phyloP scores from a whole-genome alignment of 2,888 invertebrate species.

The Heliconius sara region DNA sequence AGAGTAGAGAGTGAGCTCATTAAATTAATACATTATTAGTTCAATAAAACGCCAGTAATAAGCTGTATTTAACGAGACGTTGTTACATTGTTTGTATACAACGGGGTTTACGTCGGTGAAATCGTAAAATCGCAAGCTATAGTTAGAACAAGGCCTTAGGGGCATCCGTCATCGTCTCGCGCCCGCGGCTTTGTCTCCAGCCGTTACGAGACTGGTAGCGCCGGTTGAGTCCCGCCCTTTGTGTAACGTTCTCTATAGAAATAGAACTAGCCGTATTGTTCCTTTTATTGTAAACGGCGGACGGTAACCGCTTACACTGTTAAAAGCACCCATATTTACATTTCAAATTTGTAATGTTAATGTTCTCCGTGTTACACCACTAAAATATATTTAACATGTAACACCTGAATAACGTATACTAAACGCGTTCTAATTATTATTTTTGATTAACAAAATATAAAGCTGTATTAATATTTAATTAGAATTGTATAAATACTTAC shows the following conservation, averaged over 20 bases:
- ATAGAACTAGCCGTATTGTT: slow-evolving; percentile 33
- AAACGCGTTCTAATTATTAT: slow-evolving; percentile 13
- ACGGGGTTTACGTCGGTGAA: slow-evolving; percentile 33
- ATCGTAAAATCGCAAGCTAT: slow-evolving; percentile 38
- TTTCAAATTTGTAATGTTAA: slow-evolving; percentile 12
- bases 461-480: slow-evolving; percentile 15
- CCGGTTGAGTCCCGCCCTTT: slow-evolving; percentile 65
- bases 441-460: not conserved
- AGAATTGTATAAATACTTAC: not conserved
- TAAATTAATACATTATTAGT: slow-evolving; percentile 14
- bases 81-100: slow-evolving; percentile 32
- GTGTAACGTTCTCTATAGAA: slow-evolving; percentile 36
- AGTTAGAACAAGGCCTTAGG: slow-evolving; percentile 45
- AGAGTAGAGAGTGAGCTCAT: not conserved
- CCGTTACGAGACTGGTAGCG: slow-evolving; percentile 70
- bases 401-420: not conserved
- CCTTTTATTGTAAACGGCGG: slow-evolving; percentile 24
- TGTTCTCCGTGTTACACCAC: slow-evolving; percentile 1
- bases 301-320: not conserved
- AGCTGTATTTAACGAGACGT: slow-evolving; percentile 25
- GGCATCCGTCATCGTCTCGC: slow-evolving; percentile 69
- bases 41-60: slow-evolving; percentile 19
- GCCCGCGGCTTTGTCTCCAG: slow-evolving; percentile 62
- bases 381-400: slow-evolving; percentile 13
- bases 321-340: slow-evolving; percentile 27